These are phyloP conservation scores for Liodrosophila aerea DNA, from an alignment of 2,888 invertebrate species.

Conservation along the genomic window DNA sequence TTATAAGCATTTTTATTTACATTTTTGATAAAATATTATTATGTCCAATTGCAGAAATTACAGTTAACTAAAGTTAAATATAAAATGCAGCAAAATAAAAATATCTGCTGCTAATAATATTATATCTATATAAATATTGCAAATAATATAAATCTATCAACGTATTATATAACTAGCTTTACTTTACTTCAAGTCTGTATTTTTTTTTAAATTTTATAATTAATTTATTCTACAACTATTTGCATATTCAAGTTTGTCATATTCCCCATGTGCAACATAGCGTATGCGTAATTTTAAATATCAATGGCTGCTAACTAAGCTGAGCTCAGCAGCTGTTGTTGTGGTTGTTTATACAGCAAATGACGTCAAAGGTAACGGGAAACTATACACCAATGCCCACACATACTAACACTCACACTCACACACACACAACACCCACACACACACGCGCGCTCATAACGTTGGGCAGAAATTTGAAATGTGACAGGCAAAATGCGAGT, in stretches of 20 bases:
- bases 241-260: too few species aligned
- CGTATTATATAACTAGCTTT: too few species aligned
- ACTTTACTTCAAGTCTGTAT: too few species aligned
- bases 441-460: background rate
- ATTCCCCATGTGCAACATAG: slow-evolving; percentile 18
- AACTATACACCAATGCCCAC: slow-evolving; percentile 14
- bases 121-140: background rate
- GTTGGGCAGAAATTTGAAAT: background rate
- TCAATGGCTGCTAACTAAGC: slow-evolving; percentile 33
- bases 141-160: too few species aligned
- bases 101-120: too few species aligned
- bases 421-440: slow-evolving; percentile 5
- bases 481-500: slow-evolving; percentile 11
- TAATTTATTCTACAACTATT: too few species aligned
- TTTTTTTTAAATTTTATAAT: too few species aligned
- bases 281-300: slow-evolving; percentile 58
- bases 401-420: slow-evolving; percentile 4
- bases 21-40: too few species aligned
- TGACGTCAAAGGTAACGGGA: slow-evolving; percentile 66
- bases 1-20: too few species aligned
- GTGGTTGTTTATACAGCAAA: slow-evolving; percentile 52
- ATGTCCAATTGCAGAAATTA: too few species aligned
- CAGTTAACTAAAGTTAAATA: too few species aligned
- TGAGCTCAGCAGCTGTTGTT: slow-evolving; percentile 12
- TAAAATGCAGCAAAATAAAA: too few species aligned